Percentiles rank a stretch among this genome's conserved stretches.
These are phyloP conservation scores for Drosophila lowei DNA, from an alignment of 1,140 invertebrate genomes.

Conservation along the genomic window DNA sequence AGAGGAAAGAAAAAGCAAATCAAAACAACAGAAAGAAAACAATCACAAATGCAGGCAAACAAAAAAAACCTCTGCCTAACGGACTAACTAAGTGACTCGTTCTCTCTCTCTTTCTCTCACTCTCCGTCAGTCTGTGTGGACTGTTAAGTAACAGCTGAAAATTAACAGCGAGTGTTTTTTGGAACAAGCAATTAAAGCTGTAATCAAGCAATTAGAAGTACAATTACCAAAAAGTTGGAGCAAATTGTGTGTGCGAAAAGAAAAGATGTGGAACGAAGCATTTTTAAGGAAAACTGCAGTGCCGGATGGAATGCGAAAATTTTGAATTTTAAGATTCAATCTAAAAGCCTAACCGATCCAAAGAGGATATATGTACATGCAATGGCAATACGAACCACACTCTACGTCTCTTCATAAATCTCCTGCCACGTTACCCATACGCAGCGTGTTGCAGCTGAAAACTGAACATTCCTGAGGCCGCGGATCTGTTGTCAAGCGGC, in stretches of 20 bases:
- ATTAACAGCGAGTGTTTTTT: slow-evolving; percentile 39
- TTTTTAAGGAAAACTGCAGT: not conserved
- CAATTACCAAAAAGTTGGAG: slow-evolving; percentile 36
- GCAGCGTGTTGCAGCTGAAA: slow-evolving; percentile 28
- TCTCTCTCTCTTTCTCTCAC: not conserved
- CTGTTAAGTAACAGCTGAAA: slow-evolving; percentile 56
- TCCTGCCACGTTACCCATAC: slow-evolving; percentile 40
- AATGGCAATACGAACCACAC: no score
- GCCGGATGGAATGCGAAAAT: no score
- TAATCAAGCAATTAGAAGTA: slow-evolving; percentile 54
- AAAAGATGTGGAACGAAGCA: slow-evolving; percentile 1
- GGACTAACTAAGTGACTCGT: slow-evolving; percentile 37
- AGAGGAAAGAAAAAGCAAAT: slow-evolving; percentile 28
- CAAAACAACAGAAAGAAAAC: slow-evolving; percentile 68
- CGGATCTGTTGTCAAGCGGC: slow-evolving; percentile 37
- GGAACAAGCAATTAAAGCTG: slow-evolving; percentile 37
- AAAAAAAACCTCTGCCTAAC: slow-evolving; percentile 3
- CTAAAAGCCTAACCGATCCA: no score
- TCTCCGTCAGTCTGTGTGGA: slow-evolving; percentile 1
- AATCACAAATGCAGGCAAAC: slow-evolving; percentile 41
- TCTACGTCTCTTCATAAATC: slow-evolving; percentile 1
- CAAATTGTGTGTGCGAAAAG: slow-evolving; percentile 20
- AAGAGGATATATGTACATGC: no score
- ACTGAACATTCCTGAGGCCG: slow-evolving; percentile 12
- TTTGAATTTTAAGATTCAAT: no score